Evolutionary conservation across 2,113 vertebrate species (phyloP).

Genomic region (Myrmophylax atrothorax): DNA sequence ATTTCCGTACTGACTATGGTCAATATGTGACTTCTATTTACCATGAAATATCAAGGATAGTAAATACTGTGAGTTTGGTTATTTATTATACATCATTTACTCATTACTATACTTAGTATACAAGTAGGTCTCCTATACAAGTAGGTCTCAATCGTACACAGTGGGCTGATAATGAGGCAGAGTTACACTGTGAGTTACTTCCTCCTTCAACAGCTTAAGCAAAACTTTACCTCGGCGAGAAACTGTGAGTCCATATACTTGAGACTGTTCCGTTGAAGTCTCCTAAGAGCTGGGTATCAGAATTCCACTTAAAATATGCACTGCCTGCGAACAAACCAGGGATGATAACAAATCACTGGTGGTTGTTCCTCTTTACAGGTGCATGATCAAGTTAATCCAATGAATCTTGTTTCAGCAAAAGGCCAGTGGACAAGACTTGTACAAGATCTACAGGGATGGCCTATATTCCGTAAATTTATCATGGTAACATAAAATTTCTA

Average conservation of each 20-base stretch:
- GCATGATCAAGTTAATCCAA: background rate
- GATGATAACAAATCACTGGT: background rate
- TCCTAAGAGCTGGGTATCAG: background rate
- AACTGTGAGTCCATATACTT: background rate
- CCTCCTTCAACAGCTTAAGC: background rate
- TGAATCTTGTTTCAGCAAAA: background rate
- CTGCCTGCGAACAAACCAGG: background rate
- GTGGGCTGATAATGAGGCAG: background rate
- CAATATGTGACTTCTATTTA: background rate
- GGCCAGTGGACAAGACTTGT: background rate
- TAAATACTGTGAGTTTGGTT: background rate
- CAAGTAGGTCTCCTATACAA: background rate
- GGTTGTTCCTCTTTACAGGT: background rate
- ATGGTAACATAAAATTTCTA: background rate
- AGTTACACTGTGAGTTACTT: background rate
- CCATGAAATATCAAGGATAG: background rate
- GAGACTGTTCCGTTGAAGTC: background rate
- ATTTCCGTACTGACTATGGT: background rate
- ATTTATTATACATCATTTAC: background rate
- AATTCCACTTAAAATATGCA: background rate
- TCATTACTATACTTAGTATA: background rate
- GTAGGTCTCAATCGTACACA: background rate
- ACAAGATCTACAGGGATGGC: background rate
- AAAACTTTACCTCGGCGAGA: background rate
- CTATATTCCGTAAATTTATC: background rate